These are phyloP conservation scores for Platycercus adscitus DNA, from an alignment of 2,113 vertebrate genomes.

Conservation along the genomic window DNA sequence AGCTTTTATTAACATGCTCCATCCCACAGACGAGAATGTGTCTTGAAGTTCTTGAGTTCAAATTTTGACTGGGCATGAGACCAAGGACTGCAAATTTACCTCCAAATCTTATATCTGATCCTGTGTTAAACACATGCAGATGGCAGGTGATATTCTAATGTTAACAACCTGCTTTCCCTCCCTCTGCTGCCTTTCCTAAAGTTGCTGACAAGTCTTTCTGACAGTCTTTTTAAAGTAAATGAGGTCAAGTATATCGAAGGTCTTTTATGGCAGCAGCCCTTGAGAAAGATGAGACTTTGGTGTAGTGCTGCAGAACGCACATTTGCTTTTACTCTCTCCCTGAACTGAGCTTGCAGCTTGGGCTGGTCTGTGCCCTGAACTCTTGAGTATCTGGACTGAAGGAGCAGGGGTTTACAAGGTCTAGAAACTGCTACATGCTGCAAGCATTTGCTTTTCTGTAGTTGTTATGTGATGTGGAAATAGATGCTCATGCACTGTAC, in stretches of 20 bases:
- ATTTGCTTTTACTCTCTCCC: neutral
- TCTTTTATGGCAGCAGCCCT: conserved; percentile 23
- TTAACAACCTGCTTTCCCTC: conserved; percentile 49
- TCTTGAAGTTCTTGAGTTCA: conserved; percentile 34
- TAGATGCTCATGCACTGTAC: neutral
- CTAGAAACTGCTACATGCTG: neutral
- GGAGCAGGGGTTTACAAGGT: neutral
- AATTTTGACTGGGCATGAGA: conserved; percentile 47
- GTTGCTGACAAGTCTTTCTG: conserved; percentile 61
- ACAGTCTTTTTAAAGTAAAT: conserved; percentile 49
- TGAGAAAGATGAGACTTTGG: neutral
- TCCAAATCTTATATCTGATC: conserved; percentile 51
- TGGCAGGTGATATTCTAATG: conserved; percentile 65
- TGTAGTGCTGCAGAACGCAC: neutral
- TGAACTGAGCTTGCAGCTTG: neutral
- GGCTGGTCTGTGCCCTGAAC: neutral
- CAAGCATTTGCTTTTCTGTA: neutral
- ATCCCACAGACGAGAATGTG: neutral
- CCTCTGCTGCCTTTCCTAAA: conserved; percentile 53
- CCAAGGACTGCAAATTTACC: conserved; percentile 32
- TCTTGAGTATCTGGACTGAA: neutral
- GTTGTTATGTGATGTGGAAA: neutral
- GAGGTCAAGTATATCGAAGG: conserved; percentile 20
- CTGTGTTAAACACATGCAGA: conserved; percentile 45
- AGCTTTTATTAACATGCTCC: conserved; percentile 1